Conservation (phyloP, 2,888 invertebrate species). For the Andrena chrysosceles region DNA sequence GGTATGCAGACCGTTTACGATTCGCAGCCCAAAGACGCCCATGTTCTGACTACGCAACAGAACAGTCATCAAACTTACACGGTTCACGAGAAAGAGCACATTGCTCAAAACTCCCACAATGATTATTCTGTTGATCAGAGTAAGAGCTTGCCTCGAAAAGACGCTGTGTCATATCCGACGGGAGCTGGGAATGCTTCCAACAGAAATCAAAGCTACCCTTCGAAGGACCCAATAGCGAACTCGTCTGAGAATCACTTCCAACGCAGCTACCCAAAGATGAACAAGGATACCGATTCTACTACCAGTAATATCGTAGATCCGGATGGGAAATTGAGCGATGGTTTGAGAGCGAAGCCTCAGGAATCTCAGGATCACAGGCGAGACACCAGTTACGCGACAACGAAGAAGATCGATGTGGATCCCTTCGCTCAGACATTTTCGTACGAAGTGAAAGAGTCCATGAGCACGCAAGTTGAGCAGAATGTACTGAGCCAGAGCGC, state of each 20-base stretch:
- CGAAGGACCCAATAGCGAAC: conserved; percentile 48
- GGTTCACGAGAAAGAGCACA: conserved; percentile 65
- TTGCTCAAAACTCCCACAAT: conserved; percentile 62
- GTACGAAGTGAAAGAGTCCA: conserved; percentile 63
- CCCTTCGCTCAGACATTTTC: conserved; percentile 67
- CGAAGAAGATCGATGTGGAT: conserved; percentile 70
- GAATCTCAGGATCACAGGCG: conserved; percentile 57
- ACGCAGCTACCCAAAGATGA: conserved; percentile 61
- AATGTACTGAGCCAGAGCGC: conserved; percentile 44
- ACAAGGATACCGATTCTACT: conserved; percentile 53
- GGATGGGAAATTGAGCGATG: conserved; percentile 53
- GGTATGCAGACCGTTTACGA: conserved; percentile 60
- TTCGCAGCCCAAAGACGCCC: conserved; percentile 57
- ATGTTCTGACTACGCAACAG: conserved; percentile 47
- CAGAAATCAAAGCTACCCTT: conserved; percentile 56
- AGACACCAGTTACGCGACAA: conserved; percentile 51
- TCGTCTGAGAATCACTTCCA: conserved; percentile 61
- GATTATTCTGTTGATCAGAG: conserved; percentile 62
- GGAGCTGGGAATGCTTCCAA: conserved; percentile 16
- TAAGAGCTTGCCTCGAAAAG: conserved; percentile 60
- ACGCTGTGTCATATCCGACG: conserved; percentile 51
- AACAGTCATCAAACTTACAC: conserved; percentile 56
- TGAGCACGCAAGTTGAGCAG: conserved; percentile 52
- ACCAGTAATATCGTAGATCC: conserved; percentile 41
- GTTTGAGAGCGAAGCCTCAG: conserved; percentile 60